Conservation (phyloP, 2,888 invertebrate species). For the Tachina fera region DNA sequence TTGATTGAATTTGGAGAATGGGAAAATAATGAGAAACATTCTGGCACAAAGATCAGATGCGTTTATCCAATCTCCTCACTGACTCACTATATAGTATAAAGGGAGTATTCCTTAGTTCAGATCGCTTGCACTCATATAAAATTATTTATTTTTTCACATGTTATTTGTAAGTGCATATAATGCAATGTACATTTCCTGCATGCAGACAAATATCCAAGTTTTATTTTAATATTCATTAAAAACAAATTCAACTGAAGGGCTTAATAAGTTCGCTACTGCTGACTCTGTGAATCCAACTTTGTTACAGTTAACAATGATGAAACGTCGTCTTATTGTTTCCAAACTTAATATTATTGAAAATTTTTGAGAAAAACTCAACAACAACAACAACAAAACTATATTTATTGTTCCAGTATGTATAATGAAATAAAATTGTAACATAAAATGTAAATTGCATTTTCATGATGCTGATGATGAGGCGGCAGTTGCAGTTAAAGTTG, state of each 20-base stretch:
- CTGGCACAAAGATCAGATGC: too few relatives aligned
- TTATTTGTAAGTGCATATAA: not conserved
- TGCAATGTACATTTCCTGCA: not conserved
- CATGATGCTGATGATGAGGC: conserved; percentile 37
- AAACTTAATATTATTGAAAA: conserved; percentile 31
- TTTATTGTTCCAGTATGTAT: conserved; percentile 29
- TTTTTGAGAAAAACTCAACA: conserved; percentile 23
- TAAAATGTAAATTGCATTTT: conserved; percentile 68
- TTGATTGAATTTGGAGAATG: too few relatives aligned
- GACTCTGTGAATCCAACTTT: conserved; percentile 43
- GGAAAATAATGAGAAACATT: too few relatives aligned
- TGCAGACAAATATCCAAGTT: not conserved
- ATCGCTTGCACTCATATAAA: not conserved
- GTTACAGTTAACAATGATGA: conserved; percentile 64
- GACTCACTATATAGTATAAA: too few relatives aligned
- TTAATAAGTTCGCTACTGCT: conserved; percentile 30
- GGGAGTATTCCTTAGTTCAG: too few relatives aligned
- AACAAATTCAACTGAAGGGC: conserved; percentile 35
- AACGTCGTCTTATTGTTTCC: conserved; percentile 67
- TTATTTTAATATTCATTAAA: not conserved
- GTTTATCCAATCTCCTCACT: too few relatives aligned
- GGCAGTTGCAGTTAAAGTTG: conserved; percentile 49
- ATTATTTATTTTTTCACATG: not conserved
- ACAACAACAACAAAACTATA: not conserved
- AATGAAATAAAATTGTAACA: conserved; percentile 60